Base-by-base conservation (phyloP, 2,888 invertebrate species). In the Blastobasis adustella region DNA sequence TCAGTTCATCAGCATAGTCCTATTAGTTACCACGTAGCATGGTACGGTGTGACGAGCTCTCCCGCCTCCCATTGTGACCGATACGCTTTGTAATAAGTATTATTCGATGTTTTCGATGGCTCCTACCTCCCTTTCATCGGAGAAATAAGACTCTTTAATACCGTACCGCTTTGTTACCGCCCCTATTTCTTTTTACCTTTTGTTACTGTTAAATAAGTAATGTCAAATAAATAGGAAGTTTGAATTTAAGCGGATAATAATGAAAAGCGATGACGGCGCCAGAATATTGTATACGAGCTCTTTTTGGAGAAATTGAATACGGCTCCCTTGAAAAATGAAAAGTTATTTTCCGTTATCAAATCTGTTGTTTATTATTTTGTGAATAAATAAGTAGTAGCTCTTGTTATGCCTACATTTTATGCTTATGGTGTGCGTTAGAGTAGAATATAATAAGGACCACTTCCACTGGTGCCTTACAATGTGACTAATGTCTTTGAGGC, bases 41-140 rank as follows among this genome's bases (percentile, higher is more conserved):
- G 6, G 41, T 42, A 56, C 70, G 68, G 75, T 76, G 71, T 76
- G 49, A 72, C 37, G 49, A 49, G 45, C 56, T 42, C 57, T 53
- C 55, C 38, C 8, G 36, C 41, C 39, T 55, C 49, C 67, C 54
- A 66, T 73, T 73, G 76, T 72, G 70, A 67, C 67, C 67, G 69
- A 69, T 71, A 66, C 62, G 60, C 65, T 23, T 23, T 57, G 63
- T 77, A 71, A 75, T 74, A 73, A 70, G 74, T 70, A 78, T 76
- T 79, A 79, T 76, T 76, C 69, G 66, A 71, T 72, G 71, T 75
- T 75, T 76, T 73, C 69, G 70, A 70, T 71, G 63, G 67, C 62
- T 71, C 58, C 57, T 58, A 57, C 66, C 69, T 66, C 58, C 65
- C 67, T 73, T 76, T 68, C 69, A 65, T 52, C 53, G 55, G 59